Conservation (phyloP, 1,140 invertebrate species). For the Bombus terrestris region DNA sequence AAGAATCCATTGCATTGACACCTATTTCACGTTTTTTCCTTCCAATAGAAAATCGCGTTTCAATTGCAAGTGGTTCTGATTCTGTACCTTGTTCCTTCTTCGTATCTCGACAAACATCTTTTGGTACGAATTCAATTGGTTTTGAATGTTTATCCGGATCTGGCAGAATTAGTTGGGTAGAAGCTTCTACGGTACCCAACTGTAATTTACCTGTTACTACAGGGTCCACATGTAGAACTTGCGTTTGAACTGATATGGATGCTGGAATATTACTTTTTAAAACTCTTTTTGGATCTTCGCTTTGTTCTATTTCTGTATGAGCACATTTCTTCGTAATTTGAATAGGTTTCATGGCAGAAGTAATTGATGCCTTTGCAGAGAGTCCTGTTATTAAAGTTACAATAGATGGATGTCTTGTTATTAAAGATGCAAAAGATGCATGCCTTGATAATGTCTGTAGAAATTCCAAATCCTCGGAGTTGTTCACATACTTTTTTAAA, state of each 20-base stretch:
- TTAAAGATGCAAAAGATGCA: not conserved
- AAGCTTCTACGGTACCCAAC: conserved; percentile 47
- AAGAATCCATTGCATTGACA: not conserved
- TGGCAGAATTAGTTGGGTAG: conserved; percentile 20
- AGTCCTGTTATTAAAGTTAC: not conserved
- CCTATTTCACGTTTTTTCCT: not conserved
- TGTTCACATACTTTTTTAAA: not conserved
- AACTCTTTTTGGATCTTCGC: not conserved
- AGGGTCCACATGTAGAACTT: not conserved
- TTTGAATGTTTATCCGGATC: too few relatives aligned
- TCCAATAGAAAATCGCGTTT: not conserved
- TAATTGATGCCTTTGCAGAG: too few relatives aligned
- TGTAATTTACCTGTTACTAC: not conserved
- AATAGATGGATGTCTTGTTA: not conserved
- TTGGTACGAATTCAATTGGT: too few relatives aligned
- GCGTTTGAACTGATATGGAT: not conserved
- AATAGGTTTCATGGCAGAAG: not conserved
- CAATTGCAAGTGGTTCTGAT: not conserved
- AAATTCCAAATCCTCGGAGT: not conserved
- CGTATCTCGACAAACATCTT: not conserved
- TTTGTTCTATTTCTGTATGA: not conserved
- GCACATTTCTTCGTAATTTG: not conserved
- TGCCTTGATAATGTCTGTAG: not conserved
- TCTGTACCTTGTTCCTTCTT: not conserved
- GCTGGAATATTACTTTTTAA: not conserved